Evolutionary conservation across 2,888 invertebrate genomes (phyloP), one percentile per base, ranked within the genome.

Genomic region (Cephus pygmeus): DNA sequence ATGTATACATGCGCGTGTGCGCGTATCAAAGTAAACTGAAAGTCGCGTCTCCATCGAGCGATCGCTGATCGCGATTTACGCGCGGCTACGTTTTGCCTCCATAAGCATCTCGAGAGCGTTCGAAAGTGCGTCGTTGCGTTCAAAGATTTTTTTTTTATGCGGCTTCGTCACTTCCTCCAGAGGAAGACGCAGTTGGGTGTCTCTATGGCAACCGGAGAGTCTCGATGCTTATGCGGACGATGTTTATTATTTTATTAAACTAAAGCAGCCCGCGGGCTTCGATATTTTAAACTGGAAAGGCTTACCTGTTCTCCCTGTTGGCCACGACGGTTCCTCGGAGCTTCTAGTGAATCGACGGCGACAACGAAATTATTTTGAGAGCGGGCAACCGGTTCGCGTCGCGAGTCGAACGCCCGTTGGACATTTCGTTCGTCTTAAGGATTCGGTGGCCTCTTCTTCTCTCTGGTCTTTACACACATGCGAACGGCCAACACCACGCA

Each of bases 381-480:
- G 80, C 85, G 82, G 83, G 85, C 80, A 85, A 86, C 85, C 85
- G 85, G 85, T 84, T 86, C 84, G 85, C 81, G 85, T 86, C 80
- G 85, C 85, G 85, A 83, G 80, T 83, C 71, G 71, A 71, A 71
- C 71, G 71, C 31, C 71, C 34, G 71, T 71, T 31, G 34, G 71
- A 34, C 71, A 81, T 83, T 82, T 80, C 79, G 78, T 82, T 73
- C 77, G 76, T n/a, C 71, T 33, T 33, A 71, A 71, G 56, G 56
- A 56, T 56, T 56, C 56, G 56, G 56, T 56, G 56, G 56, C 23
- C 40, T 56, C 40, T 56, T 56, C 56, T 56, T 56, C 23, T 56
- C 56, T 23, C 23, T 56, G 6, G 23, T 15, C 1, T 56, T 23
- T 9, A 56, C 56, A 56, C 56, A 23, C 23, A 9, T 56, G 23